Conservation (phyloP, 2,888 invertebrate genomes). For the Orthonevra nobilis region DNA sequence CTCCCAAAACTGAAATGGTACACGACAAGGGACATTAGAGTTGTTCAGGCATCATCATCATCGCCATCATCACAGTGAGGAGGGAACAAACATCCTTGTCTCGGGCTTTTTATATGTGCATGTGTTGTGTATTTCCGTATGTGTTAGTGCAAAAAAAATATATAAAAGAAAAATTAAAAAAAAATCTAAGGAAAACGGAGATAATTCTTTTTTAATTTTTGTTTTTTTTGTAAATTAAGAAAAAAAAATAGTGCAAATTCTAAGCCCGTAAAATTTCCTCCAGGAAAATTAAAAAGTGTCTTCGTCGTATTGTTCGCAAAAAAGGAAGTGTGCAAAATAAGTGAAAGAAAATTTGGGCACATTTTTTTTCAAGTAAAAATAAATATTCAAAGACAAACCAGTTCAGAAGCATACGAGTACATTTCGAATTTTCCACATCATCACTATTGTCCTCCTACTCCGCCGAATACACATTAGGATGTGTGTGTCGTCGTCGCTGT, state of each 20-base stretch:
- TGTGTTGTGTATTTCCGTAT: slow-evolving; percentile 34
- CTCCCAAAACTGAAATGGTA: slow-evolving; percentile 68
- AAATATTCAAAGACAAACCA: background rate
- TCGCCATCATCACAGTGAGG: slow-evolving; percentile 51
- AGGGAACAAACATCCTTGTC: slow-evolving; percentile 52
- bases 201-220: no score
- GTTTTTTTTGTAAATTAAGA: no score
- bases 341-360: background rate
- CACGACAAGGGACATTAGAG: slow-evolving; percentile 66
- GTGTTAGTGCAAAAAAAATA: slow-evolving; percentile 21
- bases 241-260: no score
- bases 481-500: slow-evolving; percentile 16
- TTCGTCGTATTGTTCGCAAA: no score
- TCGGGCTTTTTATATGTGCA: slow-evolving; percentile 40
- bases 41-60: slow-evolving; percentile 68
- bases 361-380: background rate
- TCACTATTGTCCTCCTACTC: background rate
- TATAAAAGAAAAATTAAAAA: slow-evolving; percentile 24
- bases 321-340: background rate
- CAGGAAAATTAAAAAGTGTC: slow-evolving; percentile 12
- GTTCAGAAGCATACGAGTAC: no score
- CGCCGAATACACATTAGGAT: background rate
- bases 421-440: slow-evolving; percentile 24
- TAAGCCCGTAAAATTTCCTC: no score
- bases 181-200: slow-evolving; percentile 24